These are phyloP conservation scores for Smittia aterrima DNA, from an alignment of 2,888 invertebrate genomes.

Conservation along the genomic window DNA sequence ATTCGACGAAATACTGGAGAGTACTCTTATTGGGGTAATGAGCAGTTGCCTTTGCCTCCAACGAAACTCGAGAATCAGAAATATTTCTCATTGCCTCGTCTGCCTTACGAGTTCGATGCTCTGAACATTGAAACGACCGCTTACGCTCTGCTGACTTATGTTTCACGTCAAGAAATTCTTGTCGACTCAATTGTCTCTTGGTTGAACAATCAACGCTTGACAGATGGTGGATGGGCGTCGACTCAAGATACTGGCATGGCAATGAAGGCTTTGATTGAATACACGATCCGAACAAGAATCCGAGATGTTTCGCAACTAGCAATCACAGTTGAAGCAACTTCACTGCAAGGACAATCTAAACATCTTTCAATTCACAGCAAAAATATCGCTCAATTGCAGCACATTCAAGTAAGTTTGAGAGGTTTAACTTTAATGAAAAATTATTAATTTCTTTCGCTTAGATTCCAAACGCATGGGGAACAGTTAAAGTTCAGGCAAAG, in stretches of 20 bases:
- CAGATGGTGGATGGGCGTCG: slow-evolving; percentile 86
- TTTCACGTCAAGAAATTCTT: slow-evolving; percentile 75
- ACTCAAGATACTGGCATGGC: slow-evolving; percentile 88
- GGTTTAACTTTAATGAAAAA: background rate
- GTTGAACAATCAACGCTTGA: slow-evolving; percentile 82
- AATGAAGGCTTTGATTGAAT: slow-evolving; percentile 84
- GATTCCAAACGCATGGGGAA: slow-evolving; percentile 93
- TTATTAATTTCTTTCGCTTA: slow-evolving; percentile 48
- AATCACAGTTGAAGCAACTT: slow-evolving; percentile 81
- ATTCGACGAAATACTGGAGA: slow-evolving; percentile 73
- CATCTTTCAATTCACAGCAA: slow-evolving; percentile 69
- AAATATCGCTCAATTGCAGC: slow-evolving; percentile 76
- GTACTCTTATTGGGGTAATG: slow-evolving; percentile 81
- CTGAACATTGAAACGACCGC: slow-evolving; percentile 92
- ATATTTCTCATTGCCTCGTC: slow-evolving; percentile 81
- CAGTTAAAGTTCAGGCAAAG: slow-evolving; percentile 85
- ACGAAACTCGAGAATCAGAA: slow-evolving; percentile 87
- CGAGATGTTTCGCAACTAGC: slow-evolving; percentile 78
- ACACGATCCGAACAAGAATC: slow-evolving; percentile 79
- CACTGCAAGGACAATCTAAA: slow-evolving; percentile 66
- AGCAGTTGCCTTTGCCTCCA: slow-evolving; percentile 75
- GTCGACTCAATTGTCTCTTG: slow-evolving; percentile 86
- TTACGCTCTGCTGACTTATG: slow-evolving; percentile 85
- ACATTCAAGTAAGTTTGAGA: slow-evolving; percentile 64
- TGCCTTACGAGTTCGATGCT: slow-evolving; percentile 85